Percentiles rank a stretch among this genome's conserved stretches.
Evolutionary conservation across 2,113 vertebrate genomes (phyloP).

Genomic region (Elaphurus davidianus): DNA sequence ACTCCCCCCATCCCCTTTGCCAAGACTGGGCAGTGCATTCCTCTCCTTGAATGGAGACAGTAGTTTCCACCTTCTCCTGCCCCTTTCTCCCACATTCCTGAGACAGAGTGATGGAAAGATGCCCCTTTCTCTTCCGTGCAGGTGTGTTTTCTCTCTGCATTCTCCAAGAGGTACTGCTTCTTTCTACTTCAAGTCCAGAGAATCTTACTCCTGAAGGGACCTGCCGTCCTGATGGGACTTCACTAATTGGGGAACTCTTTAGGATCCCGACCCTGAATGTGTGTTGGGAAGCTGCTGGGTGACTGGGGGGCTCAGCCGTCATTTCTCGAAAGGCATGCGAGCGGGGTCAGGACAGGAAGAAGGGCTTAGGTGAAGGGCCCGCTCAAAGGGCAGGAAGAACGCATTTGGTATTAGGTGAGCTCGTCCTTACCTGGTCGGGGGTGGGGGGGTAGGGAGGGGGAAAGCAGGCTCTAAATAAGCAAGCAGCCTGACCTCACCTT

Average conservation of each 20-base stretch:
- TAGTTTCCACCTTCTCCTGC: neutral
- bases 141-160: neutral
- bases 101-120: neutral
- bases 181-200: neutral
- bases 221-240: neutral
- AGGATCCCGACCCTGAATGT: neutral
- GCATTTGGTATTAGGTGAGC: neutral
- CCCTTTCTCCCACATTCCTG: neutral
- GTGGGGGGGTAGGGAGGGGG: neutral
- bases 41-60: slow-evolving; percentile 61
- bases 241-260: neutral
- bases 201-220: neutral
- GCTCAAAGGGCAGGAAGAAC: neutral
- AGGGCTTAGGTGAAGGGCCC: neutral
- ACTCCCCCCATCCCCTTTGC: neutral
- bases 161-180: neutral
- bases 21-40: neutral
- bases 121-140: neutral
- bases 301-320: neutral
- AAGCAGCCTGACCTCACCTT: neutral
- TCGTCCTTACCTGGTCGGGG: neutral
- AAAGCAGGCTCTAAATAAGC: neutral
- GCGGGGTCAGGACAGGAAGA: neutral
- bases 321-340: neutral
- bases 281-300: neutral